A percentile compares a stretch with the other conserved stretches of the same genome.
These are phyloP conservation scores for Alcedo quadribrachys DNA, from an alignment of 2,797 vertebrate genomes.

Conservation along the genomic window DNA sequence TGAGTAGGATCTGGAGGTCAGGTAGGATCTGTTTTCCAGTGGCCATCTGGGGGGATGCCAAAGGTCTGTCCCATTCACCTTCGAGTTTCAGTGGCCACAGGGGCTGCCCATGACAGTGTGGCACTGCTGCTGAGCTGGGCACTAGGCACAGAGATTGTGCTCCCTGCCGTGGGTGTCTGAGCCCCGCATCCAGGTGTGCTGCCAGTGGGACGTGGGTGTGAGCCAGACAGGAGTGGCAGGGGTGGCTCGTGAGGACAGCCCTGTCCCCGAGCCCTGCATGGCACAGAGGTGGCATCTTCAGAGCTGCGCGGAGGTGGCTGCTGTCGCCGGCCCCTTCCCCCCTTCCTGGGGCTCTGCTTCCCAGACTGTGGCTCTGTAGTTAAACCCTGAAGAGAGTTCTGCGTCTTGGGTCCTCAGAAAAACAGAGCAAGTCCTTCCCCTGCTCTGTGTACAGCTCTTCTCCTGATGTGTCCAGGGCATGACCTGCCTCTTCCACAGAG, in stretches of 20 bases:
- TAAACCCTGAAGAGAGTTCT: neutral
- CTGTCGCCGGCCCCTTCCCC: neutral
- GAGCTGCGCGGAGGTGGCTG: neutral
- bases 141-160: neutral
- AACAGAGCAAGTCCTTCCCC: neutral
- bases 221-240: neutral
- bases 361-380: neutral
- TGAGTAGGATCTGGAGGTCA: neutral
- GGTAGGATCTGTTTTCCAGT: neutral
- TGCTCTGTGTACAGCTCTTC: neutral
- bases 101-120: neutral
- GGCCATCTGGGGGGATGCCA: neutral
- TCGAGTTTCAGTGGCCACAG: neutral
- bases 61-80: neutral
- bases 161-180: neutral
- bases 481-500: neutral
- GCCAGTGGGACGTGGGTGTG: neutral
- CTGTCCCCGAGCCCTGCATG: accelerated
- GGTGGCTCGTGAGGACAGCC: neutral
- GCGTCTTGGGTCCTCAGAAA: neutral
- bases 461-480: neutral
- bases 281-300: neutral
- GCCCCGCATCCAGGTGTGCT: neutral
- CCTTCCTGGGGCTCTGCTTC: neutral
- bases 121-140: neutral